Evolutionary conservation across 2,888 invertebrate genomes (phyloP).

Genomic region (Icerya purchasi): DNA sequence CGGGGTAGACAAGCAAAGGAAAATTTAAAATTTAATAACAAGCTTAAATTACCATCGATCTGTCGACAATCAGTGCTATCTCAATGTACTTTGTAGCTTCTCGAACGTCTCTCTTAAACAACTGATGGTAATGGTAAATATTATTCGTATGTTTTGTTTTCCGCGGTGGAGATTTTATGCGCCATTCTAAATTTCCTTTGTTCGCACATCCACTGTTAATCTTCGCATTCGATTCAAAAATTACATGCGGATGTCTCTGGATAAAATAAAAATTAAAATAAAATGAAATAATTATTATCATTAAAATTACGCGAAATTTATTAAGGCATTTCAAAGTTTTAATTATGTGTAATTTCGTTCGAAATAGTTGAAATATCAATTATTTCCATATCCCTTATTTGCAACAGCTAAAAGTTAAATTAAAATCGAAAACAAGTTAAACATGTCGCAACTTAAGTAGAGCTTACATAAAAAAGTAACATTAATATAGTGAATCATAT

Average conservation of each 20-base stretch:
- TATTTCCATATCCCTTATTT: no score
- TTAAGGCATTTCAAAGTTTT: neutral
- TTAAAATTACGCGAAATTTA: neutral
- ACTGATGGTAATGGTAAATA: constrained; percentile 11
- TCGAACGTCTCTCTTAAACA: constrained; percentile 45
- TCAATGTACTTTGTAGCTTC: constrained; percentile 88
- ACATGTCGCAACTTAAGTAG: no score
- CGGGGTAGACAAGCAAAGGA: no score
- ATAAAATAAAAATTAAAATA: constrained; percentile 29
- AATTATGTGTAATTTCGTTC: neutral
- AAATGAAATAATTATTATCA: neutral
- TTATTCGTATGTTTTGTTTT: constrained; percentile 12
- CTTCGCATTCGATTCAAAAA: constrained; percentile 72
- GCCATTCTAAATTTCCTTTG: constrained; percentile 50
- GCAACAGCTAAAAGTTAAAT: no score
- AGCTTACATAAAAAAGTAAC: no score
- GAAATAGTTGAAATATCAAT: no score
- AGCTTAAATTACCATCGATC: constrained; percentile 48
- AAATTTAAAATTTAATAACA: no score
- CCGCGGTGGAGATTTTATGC: constrained; percentile 26
- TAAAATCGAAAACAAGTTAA: no score
- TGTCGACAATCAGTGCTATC: constrained; percentile 85
- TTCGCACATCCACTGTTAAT: constrained; percentile 74
- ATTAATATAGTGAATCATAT: no score
- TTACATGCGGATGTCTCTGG: constrained; percentile 95